A percentile compares a stretch with the other conserved stretches of the same genome.
These are phyloP conservation scores for Aporrectodea caliginosa DNA, from an alignment of 1,140 invertebrate species.

Conservation along the genomic window DNA sequence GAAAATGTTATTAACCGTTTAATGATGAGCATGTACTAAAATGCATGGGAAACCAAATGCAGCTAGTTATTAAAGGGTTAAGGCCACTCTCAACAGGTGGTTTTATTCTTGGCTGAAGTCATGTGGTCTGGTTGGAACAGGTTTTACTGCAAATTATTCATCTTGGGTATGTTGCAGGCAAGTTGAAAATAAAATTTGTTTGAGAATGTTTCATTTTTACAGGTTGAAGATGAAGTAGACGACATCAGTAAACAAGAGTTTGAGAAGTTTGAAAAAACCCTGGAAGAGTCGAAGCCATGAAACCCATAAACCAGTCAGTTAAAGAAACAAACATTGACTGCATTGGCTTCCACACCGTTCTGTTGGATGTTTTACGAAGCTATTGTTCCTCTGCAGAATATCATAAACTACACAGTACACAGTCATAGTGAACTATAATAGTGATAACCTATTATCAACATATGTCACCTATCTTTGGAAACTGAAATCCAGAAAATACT, in stretches of 20 bases:
- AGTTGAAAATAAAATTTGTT: neutral
- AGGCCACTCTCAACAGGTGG: neutral
- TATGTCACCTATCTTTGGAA: no score
- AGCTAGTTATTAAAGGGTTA: neutral
- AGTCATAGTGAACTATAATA: no score
- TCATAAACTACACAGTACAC: no score
- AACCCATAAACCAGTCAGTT: neutral
- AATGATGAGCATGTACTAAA: no score
- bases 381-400: no score
- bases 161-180: neutral
- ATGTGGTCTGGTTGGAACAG: neutral
- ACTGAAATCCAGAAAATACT: no score
- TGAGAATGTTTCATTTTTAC: neutral
- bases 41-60: no score
- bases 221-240: conserved; percentile 21
- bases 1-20: no score
- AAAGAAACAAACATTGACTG: no score
- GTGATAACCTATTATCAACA: no score
- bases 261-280: neutral
- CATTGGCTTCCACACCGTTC: no score
- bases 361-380: no score
- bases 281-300: neutral
- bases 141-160: neutral
- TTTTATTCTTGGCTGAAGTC: neutral
- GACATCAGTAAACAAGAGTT: conserved; percentile 5